phyloP scores from a whole-genome alignment of 1,140 invertebrate genomes.

The Cydia strobilella region DNA sequence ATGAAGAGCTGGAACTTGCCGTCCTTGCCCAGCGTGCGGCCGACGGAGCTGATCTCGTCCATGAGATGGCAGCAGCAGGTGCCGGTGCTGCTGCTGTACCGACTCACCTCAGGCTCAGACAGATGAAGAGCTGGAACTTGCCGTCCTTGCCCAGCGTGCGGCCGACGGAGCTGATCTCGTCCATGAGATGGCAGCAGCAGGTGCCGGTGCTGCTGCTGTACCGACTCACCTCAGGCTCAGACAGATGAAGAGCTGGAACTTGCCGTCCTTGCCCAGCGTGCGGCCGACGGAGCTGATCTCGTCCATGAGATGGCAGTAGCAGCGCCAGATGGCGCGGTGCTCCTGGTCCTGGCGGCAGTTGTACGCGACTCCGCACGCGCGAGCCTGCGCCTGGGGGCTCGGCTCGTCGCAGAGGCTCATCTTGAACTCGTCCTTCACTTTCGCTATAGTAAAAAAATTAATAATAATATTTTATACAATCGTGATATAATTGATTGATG shows the following conservation, averaged over 20 bases:
- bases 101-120: too few species aligned
- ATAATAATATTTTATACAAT: too few species aligned
- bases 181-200: too few species aligned
- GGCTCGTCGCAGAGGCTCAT: conserved; percentile 84
- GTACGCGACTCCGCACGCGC: conserved; percentile 86
- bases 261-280: conserved; percentile 97
- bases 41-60: too few species aligned
- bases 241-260: conserved; percentile 98
- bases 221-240: conserved; percentile 90
- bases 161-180: too few species aligned
- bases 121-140: too few species aligned
- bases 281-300: conserved; percentile 92
- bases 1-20: too few species aligned
- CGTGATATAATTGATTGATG: too few species aligned
- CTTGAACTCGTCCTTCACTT: conserved; percentile 93
- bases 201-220: conserved; percentile 40
- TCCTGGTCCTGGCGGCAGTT: conserved; percentile 89
- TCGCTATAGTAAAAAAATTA: conserved; percentile 83
- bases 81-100: too few species aligned
- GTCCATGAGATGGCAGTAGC: conserved; percentile 89
- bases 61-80: too few species aligned
- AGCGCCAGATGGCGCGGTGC: conserved; percentile 85
- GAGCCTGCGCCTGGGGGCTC: conserved; percentile 80
- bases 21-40: too few species aligned
- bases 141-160: too few species aligned